These are phyloP conservation scores for Stenoptilia bipunctidactyla DNA, from an alignment of 2,888 invertebrate genomes.

Conservation along the genomic window DNA sequence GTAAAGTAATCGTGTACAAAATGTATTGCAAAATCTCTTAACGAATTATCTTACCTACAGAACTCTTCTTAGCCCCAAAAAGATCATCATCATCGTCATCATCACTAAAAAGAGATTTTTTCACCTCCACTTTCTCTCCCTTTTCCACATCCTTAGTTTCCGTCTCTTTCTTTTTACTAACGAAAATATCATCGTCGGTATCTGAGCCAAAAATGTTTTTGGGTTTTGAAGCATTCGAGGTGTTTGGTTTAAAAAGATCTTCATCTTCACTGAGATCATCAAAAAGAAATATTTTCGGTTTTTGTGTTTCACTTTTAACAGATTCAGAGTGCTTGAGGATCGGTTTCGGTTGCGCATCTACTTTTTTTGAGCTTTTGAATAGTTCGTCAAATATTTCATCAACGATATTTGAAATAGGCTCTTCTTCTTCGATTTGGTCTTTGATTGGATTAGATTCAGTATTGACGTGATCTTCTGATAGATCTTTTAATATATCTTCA, in stretches of 20 bases:
- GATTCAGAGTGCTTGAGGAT: conserved; percentile 8
- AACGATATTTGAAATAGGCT: conserved; percentile 5
- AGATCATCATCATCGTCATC: conserved; percentile 43
- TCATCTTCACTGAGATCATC: conserved; percentile 43
- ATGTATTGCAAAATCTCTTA: no score
- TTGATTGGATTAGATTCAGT: conserved; percentile 5
- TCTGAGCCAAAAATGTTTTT: conserved; percentile 41
- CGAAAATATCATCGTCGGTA: conserved; percentile 45
- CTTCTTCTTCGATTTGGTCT: conserved; percentile 9
- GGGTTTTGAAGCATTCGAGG: conserved; percentile 18
- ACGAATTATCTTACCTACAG: no score
- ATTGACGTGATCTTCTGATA: no score
- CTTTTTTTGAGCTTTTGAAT: conserved; percentile 16
- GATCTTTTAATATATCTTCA: no score
- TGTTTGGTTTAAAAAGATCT: conserved; percentile 33
- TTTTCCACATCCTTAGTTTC: conserved; percentile 1
- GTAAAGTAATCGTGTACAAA: no score
- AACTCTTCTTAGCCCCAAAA: conserved; percentile 31
- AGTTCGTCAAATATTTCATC: conserved; percentile 17
- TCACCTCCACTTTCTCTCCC: conserved; percentile 18
- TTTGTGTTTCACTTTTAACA: conserved; percentile 10
- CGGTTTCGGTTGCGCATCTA: conserved; percentile 8
- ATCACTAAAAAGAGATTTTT: conserved; percentile 43
- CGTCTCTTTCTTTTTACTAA: conserved; percentile 18
- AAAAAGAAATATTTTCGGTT: conserved; percentile 28